phyloP scores from a whole-genome alignment of 2,113 vertebrate species.

The Shinisaurus crocodilurus region DNA sequence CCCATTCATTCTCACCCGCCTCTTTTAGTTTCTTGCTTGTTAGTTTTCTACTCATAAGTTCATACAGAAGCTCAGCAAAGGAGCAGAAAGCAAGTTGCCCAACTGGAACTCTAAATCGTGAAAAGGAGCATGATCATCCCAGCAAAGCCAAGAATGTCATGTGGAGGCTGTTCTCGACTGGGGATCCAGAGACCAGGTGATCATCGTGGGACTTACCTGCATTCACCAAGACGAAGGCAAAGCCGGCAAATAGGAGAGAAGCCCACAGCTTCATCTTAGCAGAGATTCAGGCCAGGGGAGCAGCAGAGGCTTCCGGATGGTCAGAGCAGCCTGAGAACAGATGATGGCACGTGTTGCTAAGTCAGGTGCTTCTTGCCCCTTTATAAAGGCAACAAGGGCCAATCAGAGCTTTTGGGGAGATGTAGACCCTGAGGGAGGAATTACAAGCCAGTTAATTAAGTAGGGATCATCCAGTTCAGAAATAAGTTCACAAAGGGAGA shows the following conservation, averaged over 20 bases:
- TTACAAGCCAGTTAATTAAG: neutral
- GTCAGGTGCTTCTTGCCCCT: neutral
- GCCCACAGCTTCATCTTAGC: neutral
- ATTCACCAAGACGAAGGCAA: neutral
- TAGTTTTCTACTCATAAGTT: too few relatives aligned
- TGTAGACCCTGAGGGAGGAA: neutral
- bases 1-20: too few relatives aligned
- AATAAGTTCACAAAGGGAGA: neutral
- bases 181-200: neutral
- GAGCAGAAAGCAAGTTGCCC: too few relatives aligned
- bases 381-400: neutral
- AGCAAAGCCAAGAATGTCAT: neutral
- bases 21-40: too few relatives aligned
- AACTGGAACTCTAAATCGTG: too few relatives aligned
- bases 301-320: neutral
- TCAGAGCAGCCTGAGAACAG: neutral
- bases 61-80: too few relatives aligned
- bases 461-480: neutral
- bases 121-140: too few relatives aligned
- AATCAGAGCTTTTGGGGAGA: neutral
- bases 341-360: neutral
- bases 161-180: neutral
- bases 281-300: rapidly evolving
- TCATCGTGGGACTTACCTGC: neutral
- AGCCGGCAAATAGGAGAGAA: neutral